Evolutionary conservation across 2,888 invertebrate species (phyloP).

Genomic region (Alloscopus bannaensis): DNA sequence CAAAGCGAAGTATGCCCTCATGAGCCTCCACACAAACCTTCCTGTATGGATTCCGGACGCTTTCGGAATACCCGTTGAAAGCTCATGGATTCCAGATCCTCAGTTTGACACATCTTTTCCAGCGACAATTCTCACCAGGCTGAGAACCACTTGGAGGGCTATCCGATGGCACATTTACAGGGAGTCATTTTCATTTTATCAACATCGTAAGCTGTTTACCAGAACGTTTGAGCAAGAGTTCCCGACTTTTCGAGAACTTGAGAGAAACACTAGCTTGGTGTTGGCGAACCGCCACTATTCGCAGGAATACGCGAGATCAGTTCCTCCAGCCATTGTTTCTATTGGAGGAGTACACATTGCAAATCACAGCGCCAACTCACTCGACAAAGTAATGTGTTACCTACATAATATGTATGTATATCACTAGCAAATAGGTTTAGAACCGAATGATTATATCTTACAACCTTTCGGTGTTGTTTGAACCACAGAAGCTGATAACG

Average conservation of each 20-base stretch:
- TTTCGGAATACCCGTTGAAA: constrained; percentile 18
- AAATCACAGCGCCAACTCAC: too few relatives aligned
- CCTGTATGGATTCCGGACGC: constrained; percentile 21
- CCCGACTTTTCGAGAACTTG: constrained; percentile 31
- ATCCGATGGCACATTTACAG: constrained; percentile 33
- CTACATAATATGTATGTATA: too few relatives aligned
- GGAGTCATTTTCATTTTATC: constrained; percentile 26
- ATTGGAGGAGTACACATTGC: constrained; percentile 35
- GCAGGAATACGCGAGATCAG: constrained; percentile 29
- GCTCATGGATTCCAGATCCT: constrained; percentile 40
- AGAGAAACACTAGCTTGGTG: constrained; percentile 37
- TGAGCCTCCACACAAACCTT: constrained; percentile 19
- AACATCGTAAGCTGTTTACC: constrained; percentile 11
- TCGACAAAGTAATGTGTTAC: too few relatives aligned
- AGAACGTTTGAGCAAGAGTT: constrained; percentile 15
- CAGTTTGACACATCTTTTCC: constrained; percentile 18
- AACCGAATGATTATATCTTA: constrained; percentile 16
- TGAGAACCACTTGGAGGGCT: not conserved
- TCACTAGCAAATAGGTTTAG: too few relatives aligned
- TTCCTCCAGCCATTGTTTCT: constrained; percentile 23
- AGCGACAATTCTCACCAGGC: not conserved
- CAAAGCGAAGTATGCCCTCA: constrained; percentile 5
- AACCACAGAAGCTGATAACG: not conserved
- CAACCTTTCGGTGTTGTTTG: not conserved
- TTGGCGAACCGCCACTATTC: constrained; percentile 42